These are phyloP conservation scores for Neuroterus valhalla DNA, from an alignment of 1,140 invertebrate genomes.

Conservation along the genomic window DNA sequence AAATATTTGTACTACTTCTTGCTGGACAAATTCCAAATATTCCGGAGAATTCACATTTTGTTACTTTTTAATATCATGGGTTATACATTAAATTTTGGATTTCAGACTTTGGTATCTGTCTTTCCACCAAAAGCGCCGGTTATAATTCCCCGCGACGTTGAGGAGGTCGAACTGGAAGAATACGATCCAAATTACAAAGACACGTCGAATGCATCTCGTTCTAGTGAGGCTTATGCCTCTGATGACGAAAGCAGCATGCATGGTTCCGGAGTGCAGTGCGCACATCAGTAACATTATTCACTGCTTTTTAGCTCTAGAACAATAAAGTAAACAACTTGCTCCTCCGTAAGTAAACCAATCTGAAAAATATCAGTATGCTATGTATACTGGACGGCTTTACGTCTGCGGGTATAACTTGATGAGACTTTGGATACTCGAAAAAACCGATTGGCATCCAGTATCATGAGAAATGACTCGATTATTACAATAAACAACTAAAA, in stretches of 20 bases:
- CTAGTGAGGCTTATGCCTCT: constrained; percentile 13
- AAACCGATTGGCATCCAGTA: neutral
- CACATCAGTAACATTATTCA: constrained; percentile 16
- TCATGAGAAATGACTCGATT: neutral
- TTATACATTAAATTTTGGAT: neutral
- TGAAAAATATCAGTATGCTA: constrained; percentile 7
- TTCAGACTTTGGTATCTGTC: neutral
- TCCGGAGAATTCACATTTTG: neutral
- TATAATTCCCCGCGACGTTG: neutral
- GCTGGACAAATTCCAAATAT: neutral
- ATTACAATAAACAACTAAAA: constrained; percentile 18
- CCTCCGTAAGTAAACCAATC: neutral
- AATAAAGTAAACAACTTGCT: neutral
- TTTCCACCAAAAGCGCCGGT: neutral
- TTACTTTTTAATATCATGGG: neutral
- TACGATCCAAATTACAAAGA: constrained; percentile 14
- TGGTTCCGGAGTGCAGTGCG: neutral
- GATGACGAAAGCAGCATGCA: neutral
- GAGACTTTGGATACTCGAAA: constrained; percentile 1
- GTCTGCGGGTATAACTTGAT: neutral
- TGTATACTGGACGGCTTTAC: neutral
- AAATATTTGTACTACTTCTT: too few species aligned
- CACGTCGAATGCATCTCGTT: neutral
- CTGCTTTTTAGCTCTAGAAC: neutral
- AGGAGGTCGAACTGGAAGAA: constrained; percentile 24